Evolutionary conservation across 1,140 invertebrate genomes (phyloP).

Genomic region (Pogonognathellus flavescens): DNA sequence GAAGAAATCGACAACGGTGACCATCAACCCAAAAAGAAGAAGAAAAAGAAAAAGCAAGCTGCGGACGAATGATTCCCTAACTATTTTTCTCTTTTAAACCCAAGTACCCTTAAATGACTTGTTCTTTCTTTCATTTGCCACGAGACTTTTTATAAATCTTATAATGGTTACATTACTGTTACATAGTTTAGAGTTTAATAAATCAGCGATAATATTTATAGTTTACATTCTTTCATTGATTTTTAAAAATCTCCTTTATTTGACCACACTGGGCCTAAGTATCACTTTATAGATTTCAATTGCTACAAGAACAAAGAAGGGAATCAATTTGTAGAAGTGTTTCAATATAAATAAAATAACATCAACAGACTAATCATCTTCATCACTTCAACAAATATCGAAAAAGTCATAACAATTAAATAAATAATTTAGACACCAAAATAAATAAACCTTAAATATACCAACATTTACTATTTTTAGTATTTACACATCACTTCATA

Average conservation of each 20-base stretch:
- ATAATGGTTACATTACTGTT: neutral
- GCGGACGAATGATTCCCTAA: slow-evolving; percentile 45
- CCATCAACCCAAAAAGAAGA: slow-evolving; percentile 57
- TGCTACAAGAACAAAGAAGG: too few relatives aligned
- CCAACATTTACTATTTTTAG: neutral
- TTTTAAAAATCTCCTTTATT: too few relatives aligned
- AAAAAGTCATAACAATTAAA: too few relatives aligned
- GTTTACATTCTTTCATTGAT: neutral
- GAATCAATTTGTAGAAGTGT: too few relatives aligned
- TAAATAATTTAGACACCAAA: too few relatives aligned
- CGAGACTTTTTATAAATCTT: neutral
- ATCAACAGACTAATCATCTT: too few relatives aligned
- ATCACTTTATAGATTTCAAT: too few relatives aligned
- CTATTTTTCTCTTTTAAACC: neutral
- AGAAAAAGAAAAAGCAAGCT: slow-evolving; percentile 68
- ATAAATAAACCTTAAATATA: too few relatives aligned
- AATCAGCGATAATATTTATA: neutral
- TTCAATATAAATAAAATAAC: too few relatives aligned
- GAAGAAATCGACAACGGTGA: slow-evolving; percentile 68
- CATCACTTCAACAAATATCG: too few relatives aligned
- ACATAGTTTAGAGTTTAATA: neutral
- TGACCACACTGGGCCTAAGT: too few relatives aligned
- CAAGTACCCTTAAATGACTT: neutral
- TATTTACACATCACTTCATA: neutral
- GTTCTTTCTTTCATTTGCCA: neutral